These are phyloP conservation scores for Philereme vetulata DNA, from an alignment of 2,888 invertebrate species.

Conservation along the genomic window DNA sequence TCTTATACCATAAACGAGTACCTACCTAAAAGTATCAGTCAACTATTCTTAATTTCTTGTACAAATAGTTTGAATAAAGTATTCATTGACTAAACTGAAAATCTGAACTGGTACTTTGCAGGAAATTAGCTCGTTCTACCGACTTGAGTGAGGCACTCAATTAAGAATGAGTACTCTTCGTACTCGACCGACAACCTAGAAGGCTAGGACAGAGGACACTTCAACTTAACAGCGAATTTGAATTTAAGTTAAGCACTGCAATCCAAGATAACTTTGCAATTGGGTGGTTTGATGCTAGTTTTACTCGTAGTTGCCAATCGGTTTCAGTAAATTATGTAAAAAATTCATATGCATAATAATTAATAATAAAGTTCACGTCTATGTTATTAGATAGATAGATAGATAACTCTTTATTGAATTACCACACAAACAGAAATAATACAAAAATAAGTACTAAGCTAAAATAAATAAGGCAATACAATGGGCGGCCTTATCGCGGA, in stretches of 20 bases:
- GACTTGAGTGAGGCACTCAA: conserved; percentile 20
- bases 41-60: not conserved
- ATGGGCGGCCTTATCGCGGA: too few relatives aligned
- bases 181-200: not conserved
- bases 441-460: too few relatives aligned
- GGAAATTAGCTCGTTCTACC: conserved; percentile 26
- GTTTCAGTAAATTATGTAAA: too few relatives aligned
- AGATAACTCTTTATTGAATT: too few relatives aligned
- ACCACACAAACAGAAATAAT: too few relatives aligned
- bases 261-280: not conserved
- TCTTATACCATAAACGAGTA: too few relatives aligned
- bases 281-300: too few relatives aligned
- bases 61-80: conserved; percentile 16
- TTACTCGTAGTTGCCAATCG: too few relatives aligned
- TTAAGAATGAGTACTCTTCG: conserved; percentile 15
- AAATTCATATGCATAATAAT: too few relatives aligned
- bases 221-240: not conserved
- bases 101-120: conserved; percentile 16
- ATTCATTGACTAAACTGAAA: conserved; percentile 9
- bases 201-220: conserved; percentile 1
- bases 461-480: too few relatives aligned
- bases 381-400: too few relatives aligned
- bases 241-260: not conserved
- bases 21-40: not conserved
- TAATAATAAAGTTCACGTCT: too few relatives aligned